A percentile compares a stretch with the other conserved stretches of the same genome.
Conservation (phyloP, 2,888 invertebrate species). For the Zeuzera pyrina region DNA sequence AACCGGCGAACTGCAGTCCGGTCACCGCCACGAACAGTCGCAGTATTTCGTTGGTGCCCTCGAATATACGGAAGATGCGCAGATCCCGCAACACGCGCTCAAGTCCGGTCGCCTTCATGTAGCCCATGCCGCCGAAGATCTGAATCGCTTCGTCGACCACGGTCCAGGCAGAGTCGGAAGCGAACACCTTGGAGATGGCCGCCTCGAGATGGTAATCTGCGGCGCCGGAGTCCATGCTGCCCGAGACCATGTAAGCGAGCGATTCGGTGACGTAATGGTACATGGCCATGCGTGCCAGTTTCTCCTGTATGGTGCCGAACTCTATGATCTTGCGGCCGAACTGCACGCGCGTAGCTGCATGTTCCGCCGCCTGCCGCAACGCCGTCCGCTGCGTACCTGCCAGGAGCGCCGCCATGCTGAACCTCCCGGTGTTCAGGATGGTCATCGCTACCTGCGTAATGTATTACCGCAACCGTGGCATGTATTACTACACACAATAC, state of each 20-base stretch:
- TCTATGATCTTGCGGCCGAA: slow-evolving; percentile 89
- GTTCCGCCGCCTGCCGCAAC: slow-evolving; percentile 90
- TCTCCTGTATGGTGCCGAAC: slow-evolving; percentile 92
- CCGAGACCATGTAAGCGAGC: slow-evolving; percentile 94
- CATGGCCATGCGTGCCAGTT: slow-evolving; percentile 93
- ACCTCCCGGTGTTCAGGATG: slow-evolving; percentile 97
- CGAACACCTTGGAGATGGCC: slow-evolving; percentile 95
- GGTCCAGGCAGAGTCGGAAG: slow-evolving; percentile 96
- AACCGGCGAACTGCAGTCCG: slow-evolving; percentile 92
- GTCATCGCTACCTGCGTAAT: slow-evolving; percentile 98
- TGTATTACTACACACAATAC: no score
- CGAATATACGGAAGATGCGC: slow-evolving; percentile 98
- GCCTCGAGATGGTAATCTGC: slow-evolving; percentile 97
- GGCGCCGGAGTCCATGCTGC: slow-evolving; percentile 96
- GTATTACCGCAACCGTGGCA: no score
- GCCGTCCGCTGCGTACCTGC: slow-evolving; percentile 94
- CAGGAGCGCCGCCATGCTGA: slow-evolving; percentile 96
- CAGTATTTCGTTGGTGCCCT: slow-evolving; percentile 98
- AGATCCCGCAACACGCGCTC: slow-evolving; percentile 95
- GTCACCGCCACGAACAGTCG: slow-evolving; percentile 96
- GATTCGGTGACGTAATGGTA: slow-evolving; percentile 94
- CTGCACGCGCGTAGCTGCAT: slow-evolving; percentile 90
- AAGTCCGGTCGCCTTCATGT: slow-evolving; percentile 91
- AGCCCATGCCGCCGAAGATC: slow-evolving; percentile 97
- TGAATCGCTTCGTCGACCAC: slow-evolving; percentile 99